A percentile compares a stretch with the other conserved stretches of the same genome.
Conservation (phyloP, 1,140 invertebrate genomes). For the Habropoda laboriosa region DNA sequence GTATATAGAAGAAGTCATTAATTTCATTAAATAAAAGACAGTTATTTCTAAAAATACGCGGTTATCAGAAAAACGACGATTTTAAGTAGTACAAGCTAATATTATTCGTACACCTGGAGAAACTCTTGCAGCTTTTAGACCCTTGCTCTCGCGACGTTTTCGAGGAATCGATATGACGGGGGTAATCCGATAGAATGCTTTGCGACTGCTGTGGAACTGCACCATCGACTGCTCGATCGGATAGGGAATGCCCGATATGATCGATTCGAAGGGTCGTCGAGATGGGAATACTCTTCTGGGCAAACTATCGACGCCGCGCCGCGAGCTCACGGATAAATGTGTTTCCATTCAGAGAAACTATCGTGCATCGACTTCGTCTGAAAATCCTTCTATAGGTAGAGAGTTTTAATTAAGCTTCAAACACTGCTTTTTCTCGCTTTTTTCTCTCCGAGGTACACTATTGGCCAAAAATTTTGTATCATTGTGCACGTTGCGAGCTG, state of each 20-base stretch:
- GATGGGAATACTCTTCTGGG: background rate
- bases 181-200: slow-evolving; percentile 49
- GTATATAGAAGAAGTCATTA: too few species aligned
- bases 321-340: background rate
- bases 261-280: slow-evolving; percentile 33
- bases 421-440: background rate
- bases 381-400: background rate
- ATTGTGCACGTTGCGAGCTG: too few species aligned
- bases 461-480: too few species aligned
- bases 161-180: slow-evolving; percentile 47
- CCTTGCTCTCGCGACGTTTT: background rate
- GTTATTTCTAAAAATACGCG: too few species aligned
- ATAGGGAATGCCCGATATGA: slow-evolving; percentile 49
- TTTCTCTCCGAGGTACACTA: too few species aligned
- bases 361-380: too few species aligned
- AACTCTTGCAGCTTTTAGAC: background rate
- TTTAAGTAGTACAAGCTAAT: too few species aligned
- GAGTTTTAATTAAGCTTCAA: background rate
- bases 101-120: too few species aligned
- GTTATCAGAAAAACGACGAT: too few species aligned
- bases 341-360: background rate
- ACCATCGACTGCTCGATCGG: slow-evolving; percentile 45
- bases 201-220: slow-evolving; percentile 33
- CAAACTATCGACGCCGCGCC: background rate
- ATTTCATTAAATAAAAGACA: too few species aligned